Conservation (phyloP, 2,888 invertebrate species). For the Agriopis leucophaearia region DNA sequence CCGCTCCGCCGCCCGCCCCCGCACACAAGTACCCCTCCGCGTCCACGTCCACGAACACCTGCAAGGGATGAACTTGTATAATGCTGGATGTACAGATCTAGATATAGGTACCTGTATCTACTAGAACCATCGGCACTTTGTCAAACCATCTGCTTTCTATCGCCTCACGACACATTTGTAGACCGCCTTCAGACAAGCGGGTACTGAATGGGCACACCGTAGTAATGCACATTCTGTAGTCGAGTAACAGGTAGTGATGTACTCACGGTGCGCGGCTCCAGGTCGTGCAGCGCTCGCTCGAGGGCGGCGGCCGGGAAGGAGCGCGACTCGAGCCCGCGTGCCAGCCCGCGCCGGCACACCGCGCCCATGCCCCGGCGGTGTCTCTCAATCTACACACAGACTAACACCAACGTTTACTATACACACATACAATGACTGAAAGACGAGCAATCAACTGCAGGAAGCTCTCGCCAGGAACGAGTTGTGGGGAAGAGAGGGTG, state of each 20-base stretch:
- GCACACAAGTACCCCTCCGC: constrained; percentile 48
- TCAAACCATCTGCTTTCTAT: no score
- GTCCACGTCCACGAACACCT: constrained; percentile 67
- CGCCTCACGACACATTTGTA: no score
- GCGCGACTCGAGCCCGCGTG: constrained; percentile 60
- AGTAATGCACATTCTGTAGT: no score
- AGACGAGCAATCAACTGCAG: no score
- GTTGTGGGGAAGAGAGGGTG: constrained; percentile 2
- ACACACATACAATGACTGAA: not conserved
- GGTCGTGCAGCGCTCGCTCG: constrained; percentile 45
- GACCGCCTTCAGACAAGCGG: no score
- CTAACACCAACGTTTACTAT: no score
- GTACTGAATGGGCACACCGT: no score
- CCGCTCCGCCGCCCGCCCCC: constrained; percentile 51
- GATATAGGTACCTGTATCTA: no score
- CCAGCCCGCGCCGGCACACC: constrained; percentile 63
- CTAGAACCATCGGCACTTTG: no score
- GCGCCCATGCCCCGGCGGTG: constrained; percentile 45
- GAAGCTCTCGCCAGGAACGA: not conserved
- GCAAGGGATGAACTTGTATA: constrained; percentile 25
- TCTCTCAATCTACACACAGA: not conserved
- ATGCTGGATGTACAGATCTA: not conserved
- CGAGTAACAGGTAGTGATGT: no score
- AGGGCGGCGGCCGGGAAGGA: constrained; percentile 57
- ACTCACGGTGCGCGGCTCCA: constrained; percentile 1